phyloP scores from a whole-genome alignment of 2,797 vertebrate genomes.

The Tiaroga cobitis region DNA sequence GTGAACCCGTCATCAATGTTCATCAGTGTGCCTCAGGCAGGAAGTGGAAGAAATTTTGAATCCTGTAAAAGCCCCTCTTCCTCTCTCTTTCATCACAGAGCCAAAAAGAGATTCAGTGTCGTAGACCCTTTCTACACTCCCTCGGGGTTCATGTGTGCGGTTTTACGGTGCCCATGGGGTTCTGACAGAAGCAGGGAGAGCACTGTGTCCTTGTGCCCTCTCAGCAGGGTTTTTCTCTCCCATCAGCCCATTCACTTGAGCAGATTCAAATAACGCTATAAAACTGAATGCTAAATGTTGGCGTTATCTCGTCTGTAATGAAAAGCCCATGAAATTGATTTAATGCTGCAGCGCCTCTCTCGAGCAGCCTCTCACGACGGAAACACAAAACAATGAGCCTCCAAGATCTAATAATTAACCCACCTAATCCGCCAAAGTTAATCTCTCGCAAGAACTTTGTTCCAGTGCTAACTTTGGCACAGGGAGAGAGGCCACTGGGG shows the following conservation, averaged over 20 bases:
- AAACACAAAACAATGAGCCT: slow-evolving; percentile 83
- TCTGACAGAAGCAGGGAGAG: slow-evolving; percentile 70
- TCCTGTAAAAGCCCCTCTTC: slow-evolving; percentile 40
- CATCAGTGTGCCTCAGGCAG: too few relatives aligned
- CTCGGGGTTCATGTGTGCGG: slow-evolving; percentile 49
- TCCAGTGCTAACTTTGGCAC: slow-evolving; percentile 75
- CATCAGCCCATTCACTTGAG: slow-evolving; percentile 35
- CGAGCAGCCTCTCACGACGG: slow-evolving; percentile 78
- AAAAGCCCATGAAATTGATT: slow-evolving; percentile 91
- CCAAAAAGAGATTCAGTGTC: background rate
- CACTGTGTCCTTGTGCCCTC: slow-evolving; percentile 78
- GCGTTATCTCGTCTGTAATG: slow-evolving; percentile 83
- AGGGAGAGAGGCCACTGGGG: slow-evolving; percentile 57
- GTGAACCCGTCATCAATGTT: background rate
- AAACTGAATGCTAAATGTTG: slow-evolving; percentile 84
- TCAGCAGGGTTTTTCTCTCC: slow-evolving; percentile 61
- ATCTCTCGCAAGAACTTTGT: slow-evolving; percentile 82
- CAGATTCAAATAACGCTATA: slow-evolving; percentile 50
- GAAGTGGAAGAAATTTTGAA: too few relatives aligned
- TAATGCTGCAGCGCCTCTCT: slow-evolving; percentile 87
- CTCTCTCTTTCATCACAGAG: slow-evolving; percentile 60
- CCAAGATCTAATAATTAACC: slow-evolving; percentile 88
- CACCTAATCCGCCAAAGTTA: slow-evolving; percentile 83
- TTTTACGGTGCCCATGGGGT: slow-evolving; percentile 41
- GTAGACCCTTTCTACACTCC: slow-evolving; percentile 57